phyloP scores from a whole-genome alignment of 2,113 vertebrate genomes.

The Pluvianellus socialis region DNA sequence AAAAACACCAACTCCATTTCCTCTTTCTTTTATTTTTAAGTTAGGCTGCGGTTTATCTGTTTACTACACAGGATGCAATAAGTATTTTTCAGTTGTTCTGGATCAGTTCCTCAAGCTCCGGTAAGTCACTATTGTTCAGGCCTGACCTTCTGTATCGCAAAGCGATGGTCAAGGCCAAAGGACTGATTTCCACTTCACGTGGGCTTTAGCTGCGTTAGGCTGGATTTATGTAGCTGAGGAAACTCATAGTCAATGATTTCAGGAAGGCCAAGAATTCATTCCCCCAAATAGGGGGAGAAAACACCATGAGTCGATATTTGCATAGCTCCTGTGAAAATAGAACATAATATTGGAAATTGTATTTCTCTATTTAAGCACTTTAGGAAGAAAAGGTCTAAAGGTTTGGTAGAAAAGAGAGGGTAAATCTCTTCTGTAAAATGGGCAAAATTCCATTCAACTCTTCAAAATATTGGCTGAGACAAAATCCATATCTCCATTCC shows the following conservation, averaged over 20 bases:
- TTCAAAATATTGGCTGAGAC: not conserved
- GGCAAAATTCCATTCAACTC: not conserved
- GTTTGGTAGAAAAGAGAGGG: not conserved
- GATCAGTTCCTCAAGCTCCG: not conserved
- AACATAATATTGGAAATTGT: not conserved
- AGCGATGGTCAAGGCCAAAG: not conserved
- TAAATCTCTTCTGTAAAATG: not conserved
- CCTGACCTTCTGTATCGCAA: not conserved
- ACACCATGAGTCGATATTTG: not conserved
- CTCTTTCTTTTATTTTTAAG: not conserved
- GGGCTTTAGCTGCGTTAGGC: not conserved
- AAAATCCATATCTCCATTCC: not conserved
- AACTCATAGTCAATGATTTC: not conserved
- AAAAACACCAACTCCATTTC: not conserved
- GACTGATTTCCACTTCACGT: not conserved
- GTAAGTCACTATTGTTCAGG: not conserved
- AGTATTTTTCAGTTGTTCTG: not conserved
- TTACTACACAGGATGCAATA: not conserved
- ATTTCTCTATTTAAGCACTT: not conserved
- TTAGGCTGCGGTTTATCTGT: not conserved
- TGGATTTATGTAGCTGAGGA: not conserved
- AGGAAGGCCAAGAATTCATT: not conserved
- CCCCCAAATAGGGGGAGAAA: not conserved
- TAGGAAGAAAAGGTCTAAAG: not conserved
- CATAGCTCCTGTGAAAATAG: not conserved